Evolutionary conservation across 2,113 vertebrate species (phyloP), one percentile per base, ranked within the genome.

Genomic region (Anhinga anhinga): DNA sequence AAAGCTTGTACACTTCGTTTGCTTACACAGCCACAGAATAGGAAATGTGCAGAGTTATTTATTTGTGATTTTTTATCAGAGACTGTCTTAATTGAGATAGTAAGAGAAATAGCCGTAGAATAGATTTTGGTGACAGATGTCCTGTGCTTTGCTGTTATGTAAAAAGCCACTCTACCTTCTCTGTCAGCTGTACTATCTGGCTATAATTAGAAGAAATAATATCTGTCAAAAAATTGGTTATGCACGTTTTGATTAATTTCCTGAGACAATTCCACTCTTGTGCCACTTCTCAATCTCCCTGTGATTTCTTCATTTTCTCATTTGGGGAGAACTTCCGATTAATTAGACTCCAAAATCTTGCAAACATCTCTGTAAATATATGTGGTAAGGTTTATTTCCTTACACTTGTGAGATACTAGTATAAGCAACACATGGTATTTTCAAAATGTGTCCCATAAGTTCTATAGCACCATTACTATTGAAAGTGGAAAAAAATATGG

Each of bases 191-290:
- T 1, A 36, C 56, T 93, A 70, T 42, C 86, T 93, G 80, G 42
- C 50, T 95, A 87, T 91, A 93, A 93, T 95, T 95, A 90, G 93
- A 86, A 83, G 69, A 82, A 94, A 80, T 50, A 94, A 76, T 93
- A 95, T 89, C 86, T 96, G 89, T 89, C 73, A 82, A 82, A 96
- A 85, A 96, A 97, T 94, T 95, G 91, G 70, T 77, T 93, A 67
- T 91, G 49, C 73, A 94, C 58, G 58, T 90, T 94, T 93, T 95
- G 78, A 94, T 94, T 95, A 80, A 93, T 95, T 97, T 95, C 82
- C 93, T 94, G 89, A 88, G 71, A 93, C 72, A 82, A 86, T 82
- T 87, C 62, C 19, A 32, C 71, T 94, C 71, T 27, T 45, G 32
- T 80, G 36, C 53, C 50, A 65, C 71, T 94, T 95, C 45, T 94